Evolutionary conservation across 2,113 vertebrate species (phyloP).

Genomic region (Azemiops feae): DNA sequence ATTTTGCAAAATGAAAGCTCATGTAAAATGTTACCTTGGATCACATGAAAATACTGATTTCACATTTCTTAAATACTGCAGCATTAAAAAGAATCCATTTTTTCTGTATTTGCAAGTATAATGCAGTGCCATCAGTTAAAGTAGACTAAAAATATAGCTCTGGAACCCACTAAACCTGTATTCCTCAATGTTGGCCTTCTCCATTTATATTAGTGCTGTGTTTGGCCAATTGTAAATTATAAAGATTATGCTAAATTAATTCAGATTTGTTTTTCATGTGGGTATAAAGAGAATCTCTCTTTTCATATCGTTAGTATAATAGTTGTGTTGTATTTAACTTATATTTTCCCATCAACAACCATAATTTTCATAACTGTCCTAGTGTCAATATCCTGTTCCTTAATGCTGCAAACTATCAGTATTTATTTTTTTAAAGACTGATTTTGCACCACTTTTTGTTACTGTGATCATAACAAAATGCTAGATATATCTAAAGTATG

Average conservation of each 20-base stretch:
- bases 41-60: slow-evolving; percentile 78
- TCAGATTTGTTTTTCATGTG: slow-evolving; percentile 46
- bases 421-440: slow-evolving; percentile 70
- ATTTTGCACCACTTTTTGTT: slow-evolving; percentile 75
- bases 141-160: slow-evolving; percentile 53
- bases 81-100: slow-evolving; percentile 69
- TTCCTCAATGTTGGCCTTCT: slow-evolving; percentile 60
- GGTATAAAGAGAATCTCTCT: slow-evolving; percentile 51
- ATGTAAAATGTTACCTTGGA: slow-evolving; percentile 76
- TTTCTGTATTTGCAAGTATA: slow-evolving; percentile 68
- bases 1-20: slow-evolving; percentile 79
- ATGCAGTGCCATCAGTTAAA: slow-evolving; percentile 63
- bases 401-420: slow-evolving; percentile 75
- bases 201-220: slow-evolving; percentile 51
- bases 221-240: slow-evolving; percentile 54
- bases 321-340: slow-evolving; percentile 55
- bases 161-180: slow-evolving; percentile 54
- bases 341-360: slow-evolving; percentile 51
- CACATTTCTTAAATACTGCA: slow-evolving; percentile 70
- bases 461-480: slow-evolving; percentile 70
- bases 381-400: slow-evolving; percentile 65
- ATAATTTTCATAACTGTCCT: slow-evolving; percentile 48
- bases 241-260: slow-evolving; percentile 55
- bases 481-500: slow-evolving; percentile 57
- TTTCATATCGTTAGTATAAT: slow-evolving; percentile 53